Base-by-base conservation (phyloP, 2,888 invertebrate genomes). In the Dynastes maya region DNA sequence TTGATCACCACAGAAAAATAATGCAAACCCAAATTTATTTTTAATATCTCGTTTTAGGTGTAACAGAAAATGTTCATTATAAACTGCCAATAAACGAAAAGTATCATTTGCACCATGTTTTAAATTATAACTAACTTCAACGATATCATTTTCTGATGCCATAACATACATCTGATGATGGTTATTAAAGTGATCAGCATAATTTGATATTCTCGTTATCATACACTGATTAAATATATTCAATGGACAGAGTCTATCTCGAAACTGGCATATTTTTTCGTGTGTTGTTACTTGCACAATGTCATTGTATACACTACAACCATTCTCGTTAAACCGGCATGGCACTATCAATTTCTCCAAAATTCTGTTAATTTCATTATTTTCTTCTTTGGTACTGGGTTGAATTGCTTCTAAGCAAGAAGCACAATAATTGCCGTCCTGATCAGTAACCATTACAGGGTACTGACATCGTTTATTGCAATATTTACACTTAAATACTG, bases 301-400 rank as follows among this genome's bases (percentile, higher is more conserved):
- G n/a, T 70, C 32, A 13, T 53, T 53, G n/a, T 4, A 2, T 16
- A 32, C 16, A 32, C 16, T 29, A 53, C 55, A 70, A 55, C 70
- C 70, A 70, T n/a, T 27, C 8, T 70, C 70, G 8, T 70, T 53
- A 53, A 70, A 70, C 6, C 53, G 70, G n/a, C 70, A 70, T 1
- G 70, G 70, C 6, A 70, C 53, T 29, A 53, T 70, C 9, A 70
- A 32, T 32, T 70, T 70, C n/a, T 70, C 53, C 11, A 70, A 53
- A n/a, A 70, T 70, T 1, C 6, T 53, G 9, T 70, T 70, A n/a
- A 70, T 29, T 70, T 70, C 70, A 8, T 4, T 5, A 32, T 70
- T 70, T 32, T 22, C 51, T 53, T 53, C 53, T 6, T n/a, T 29
- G 3, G n/a, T 6, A 1, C 2, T 53, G 11, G 22, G 9, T 37